Base-by-base conservation (phyloP, 2,797 vertebrate genomes). In the Falco rusticolus region DNA sequence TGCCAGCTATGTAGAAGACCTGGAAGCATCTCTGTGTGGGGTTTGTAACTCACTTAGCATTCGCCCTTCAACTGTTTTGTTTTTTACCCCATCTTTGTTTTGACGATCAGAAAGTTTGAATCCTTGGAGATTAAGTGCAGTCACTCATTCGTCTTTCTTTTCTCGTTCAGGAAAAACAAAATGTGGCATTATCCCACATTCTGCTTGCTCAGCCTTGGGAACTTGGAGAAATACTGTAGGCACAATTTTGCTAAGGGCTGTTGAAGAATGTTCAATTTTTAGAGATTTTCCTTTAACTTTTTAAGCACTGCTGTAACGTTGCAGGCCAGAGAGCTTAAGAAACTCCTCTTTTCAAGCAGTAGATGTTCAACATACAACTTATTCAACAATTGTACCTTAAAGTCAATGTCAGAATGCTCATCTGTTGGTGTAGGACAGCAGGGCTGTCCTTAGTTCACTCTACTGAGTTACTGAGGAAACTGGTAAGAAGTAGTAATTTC, bases 271-370 rank as follows among this genome's bases (percentile, higher is more conserved):
- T 22, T 19, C 3, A 11, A 4, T n/a, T 77, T 69, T 56, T 28
- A 18, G 34, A 50, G 54, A 21, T 31, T n/a, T 68, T 45, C 33
- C 10, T 21, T 4, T 28, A 43, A 28, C 24, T 28, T 57, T 72
- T 31, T 25, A 28, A 21, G 28, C 18, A 11, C 5, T 43, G 18
- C 17, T 34, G 8, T 11, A 9, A 48, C 2, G 1, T 2, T 22
- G 33, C 16, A 45, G 56, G n/a, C 31, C 64, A 53, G 37, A n/a
- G 53, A 14, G 53, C 31, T 68, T n/a, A 53, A 57, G 86, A 54
- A 50, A 19, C 77, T 53, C 31, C 34, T 45, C 28, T 57, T 33
- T 37, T 53, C 37, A 37, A 48, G 29, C 34, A 56, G 26, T 6
- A 6, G 22, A 7, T 66, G 31, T 34, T 80, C 25, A 45, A 16